phyloP scores from a whole-genome alignment of 2,113 vertebrate species.

The Bambusicola thoracicus region DNA sequence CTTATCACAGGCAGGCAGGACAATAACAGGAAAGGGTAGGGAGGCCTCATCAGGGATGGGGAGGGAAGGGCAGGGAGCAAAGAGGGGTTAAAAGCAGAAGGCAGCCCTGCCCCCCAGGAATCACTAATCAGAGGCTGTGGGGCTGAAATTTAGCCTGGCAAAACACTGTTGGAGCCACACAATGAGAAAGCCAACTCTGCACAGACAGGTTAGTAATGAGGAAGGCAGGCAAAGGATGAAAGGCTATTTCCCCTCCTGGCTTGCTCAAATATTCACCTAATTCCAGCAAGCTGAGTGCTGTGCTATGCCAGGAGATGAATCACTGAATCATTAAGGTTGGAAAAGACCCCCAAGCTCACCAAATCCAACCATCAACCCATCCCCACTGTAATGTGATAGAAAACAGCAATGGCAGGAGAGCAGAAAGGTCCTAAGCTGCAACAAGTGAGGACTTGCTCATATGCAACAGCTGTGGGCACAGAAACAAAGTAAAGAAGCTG shows the following conservation, averaged over 20 bases:
- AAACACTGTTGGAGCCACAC: neutral
- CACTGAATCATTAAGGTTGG: no score
- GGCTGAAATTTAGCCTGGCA: constrained; percentile 4
- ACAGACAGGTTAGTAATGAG: neutral
- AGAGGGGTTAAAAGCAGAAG: constrained; percentile 17
- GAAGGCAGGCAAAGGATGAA: neutral
- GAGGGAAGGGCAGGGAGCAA: constrained; percentile 27
- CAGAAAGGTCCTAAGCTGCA: no score
- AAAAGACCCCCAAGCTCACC: no score
- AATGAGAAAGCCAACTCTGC: neutral
- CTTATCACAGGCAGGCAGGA: constrained; percentile 69
- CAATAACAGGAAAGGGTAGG: constrained; percentile 80
- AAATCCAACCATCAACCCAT: no score
- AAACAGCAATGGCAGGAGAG: no score
- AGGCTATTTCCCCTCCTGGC: rapidly evolving
- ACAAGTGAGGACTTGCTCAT: no score
- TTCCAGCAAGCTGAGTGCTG: rapidly evolving
- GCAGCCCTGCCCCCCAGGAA: constrained; percentile 14
- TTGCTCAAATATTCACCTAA: neutral
- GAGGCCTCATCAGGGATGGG: constrained; percentile 29
- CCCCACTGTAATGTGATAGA: no score
- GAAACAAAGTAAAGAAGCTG: no score
- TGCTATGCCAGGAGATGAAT: rapidly evolving
- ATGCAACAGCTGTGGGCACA: no score
- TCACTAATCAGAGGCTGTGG: constrained; percentile 32